phyloP scores from a whole-genome alignment of 2,797 vertebrate genomes.

The Delichon dasypus region DNA sequence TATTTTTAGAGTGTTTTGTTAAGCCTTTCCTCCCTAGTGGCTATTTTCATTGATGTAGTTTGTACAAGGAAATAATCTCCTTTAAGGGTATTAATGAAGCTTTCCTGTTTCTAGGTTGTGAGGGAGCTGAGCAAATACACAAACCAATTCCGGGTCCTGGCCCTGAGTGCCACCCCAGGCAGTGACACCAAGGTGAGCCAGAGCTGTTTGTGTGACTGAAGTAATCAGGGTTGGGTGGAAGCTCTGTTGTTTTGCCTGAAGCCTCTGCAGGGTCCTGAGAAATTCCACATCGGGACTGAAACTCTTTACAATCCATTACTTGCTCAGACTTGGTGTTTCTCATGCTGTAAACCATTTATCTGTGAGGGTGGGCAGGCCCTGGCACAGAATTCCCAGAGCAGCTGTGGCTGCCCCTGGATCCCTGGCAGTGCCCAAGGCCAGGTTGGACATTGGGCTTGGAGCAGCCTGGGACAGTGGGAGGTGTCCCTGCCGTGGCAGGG shows the following conservation, averaged over 20 bases:
- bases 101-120: slow-evolving; percentile 81
- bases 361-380: neutral
- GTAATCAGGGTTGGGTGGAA: fast-evolving
- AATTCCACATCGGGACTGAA: no score
- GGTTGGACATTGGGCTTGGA: fast-evolving
- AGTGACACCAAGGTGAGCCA: slow-evolving; percentile 87
- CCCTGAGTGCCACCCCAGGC: slow-evolving; percentile 94
- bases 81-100: neutral
- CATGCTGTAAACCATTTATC: fast-evolving
- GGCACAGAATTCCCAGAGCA: neutral
- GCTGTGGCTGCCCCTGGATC: neutral
- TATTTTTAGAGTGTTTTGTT: neutral
- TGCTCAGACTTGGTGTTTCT: neutral
- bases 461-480: neutral
- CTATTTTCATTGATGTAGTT: neutral
- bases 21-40: neutral
- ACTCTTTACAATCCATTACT: fast-evolving
- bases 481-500: neutral
- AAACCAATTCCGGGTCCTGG: slow-evolving; percentile 88
- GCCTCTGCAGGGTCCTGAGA: neutral
- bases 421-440: neutral
- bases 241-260: neutral
- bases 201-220: fast-evolving
- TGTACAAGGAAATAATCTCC: neutral
- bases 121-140: slow-evolving; percentile 87